Percentiles rank a stretch among this genome's conserved stretches.
Evolutionary conservation across 2,797 vertebrate species (phyloP).

Genomic region (Coluber constrictor): DNA sequence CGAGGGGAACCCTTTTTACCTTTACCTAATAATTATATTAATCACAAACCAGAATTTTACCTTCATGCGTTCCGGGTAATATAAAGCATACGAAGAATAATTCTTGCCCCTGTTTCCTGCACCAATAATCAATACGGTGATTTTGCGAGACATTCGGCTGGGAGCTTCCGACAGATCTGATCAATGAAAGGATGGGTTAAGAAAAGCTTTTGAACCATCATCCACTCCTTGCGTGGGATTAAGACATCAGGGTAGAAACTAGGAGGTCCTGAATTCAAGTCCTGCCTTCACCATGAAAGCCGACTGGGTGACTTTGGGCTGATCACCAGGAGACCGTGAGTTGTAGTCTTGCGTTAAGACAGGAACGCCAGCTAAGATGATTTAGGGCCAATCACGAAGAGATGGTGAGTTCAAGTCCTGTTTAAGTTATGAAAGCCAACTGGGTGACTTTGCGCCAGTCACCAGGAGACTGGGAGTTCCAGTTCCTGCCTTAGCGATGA

Average conservation of each 20-base stretch:
- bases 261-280: background rate
- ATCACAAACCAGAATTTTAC: background rate
- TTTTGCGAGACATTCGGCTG: background rate
- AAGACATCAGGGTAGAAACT: background rate
- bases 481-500: too few relatives aligned
- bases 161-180: background rate
- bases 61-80: conserved; percentile 7
- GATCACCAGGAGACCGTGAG: too few relatives aligned
- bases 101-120: background rate
- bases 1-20: too few relatives aligned
- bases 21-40: background rate
- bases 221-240: background rate
- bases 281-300: too few relatives aligned
- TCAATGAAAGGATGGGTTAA: background rate
- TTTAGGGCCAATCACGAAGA: too few relatives aligned
- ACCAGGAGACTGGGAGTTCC: too few relatives aligned
- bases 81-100: background rate
- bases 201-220: background rate
- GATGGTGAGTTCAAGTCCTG: too few relatives aligned
- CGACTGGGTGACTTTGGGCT: too few relatives aligned
- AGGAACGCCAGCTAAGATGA: too few relatives aligned
- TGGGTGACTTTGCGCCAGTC: too few relatives aligned
- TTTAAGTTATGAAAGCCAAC: too few relatives aligned
- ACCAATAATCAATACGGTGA: background rate
- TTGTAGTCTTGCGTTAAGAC: too few relatives aligned